phyloP scores from a whole-genome alignment of 2,888 invertebrate genomes.

The Rhamnusium bicolor region DNA sequence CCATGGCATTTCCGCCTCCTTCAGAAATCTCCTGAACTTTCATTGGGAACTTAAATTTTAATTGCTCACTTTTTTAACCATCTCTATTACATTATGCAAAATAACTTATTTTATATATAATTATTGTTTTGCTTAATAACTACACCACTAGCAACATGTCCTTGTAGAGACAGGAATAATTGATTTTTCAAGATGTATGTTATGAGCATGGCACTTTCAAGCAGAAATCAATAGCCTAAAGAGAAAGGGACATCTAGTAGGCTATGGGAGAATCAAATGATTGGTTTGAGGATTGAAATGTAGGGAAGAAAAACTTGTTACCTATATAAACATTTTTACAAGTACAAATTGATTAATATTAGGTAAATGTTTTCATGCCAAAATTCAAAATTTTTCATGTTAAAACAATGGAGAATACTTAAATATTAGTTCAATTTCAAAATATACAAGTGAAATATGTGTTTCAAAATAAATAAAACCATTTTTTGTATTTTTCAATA shows the following conservation, averaged over 20 bases:
- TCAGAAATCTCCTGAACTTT: constrained; percentile 69
- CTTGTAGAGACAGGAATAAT: constrained; percentile 14
- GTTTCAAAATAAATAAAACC: no score
- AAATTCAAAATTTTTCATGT: no score
- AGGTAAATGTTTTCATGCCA: neutral
- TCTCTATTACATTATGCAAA: constrained; percentile 11
- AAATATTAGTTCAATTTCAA: no score
- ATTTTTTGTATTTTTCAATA: no score
- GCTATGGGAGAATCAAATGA: constrained; percentile 7
- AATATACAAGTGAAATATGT: no score
- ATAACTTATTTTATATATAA: neutral
- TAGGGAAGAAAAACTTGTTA: neutral
- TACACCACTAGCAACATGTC: constrained; percentile 35
- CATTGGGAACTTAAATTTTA: constrained; percentile 57
- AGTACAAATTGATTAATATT: no score
- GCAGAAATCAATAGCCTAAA: constrained; percentile 25
- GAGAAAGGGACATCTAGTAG: constrained; percentile 30
- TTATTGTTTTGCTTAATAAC: constrained; percentile 26
- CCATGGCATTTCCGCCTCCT: constrained; percentile 67
- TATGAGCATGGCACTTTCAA: constrained; percentile 37
- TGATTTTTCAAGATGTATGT: constrained; percentile 27
- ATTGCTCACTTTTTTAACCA: constrained; percentile 5
- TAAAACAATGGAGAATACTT: no score
- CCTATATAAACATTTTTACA: neutral
- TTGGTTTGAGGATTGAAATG: neutral